Conservation (phyloP, 2,797 vertebrate species). For the Chrysocyon brachyurus region DNA sequence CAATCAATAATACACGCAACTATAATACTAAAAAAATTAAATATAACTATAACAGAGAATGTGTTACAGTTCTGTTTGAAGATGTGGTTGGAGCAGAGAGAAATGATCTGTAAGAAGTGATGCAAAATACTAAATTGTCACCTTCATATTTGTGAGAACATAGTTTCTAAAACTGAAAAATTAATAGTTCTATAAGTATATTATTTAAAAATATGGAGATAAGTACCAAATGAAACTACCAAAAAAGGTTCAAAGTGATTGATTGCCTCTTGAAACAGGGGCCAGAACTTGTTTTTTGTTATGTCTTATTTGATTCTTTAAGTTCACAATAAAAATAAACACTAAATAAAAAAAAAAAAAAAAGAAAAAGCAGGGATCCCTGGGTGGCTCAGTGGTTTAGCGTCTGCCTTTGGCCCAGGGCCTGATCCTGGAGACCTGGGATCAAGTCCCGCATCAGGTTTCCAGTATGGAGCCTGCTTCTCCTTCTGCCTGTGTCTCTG, state of each 20-base stretch:
- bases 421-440: too few relatives aligned
- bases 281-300: neutral
- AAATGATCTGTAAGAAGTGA: neutral
- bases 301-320: neutral
- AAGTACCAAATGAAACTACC: neutral
- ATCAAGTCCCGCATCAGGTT: too few relatives aligned
- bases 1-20: neutral
- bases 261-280: neutral
- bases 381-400: too few relatives aligned
- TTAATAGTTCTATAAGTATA: neutral
- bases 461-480: too few relatives aligned
- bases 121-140: neutral
- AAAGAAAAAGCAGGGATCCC: neutral
- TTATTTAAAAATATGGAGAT: neutral
- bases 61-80: neutral
- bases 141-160: neutral
- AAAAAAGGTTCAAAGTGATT: neutral
- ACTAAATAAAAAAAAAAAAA: neutral
- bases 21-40: neutral
- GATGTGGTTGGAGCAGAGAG: neutral
- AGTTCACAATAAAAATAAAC: conserved; percentile 14
- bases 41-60: neutral
- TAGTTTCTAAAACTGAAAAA: neutral
- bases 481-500: too few relatives aligned
- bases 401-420: too few relatives aligned